A percentile compares a stretch with the other conserved stretches of the same genome.
Evolutionary conservation across 2,797 vertebrate species (phyloP).

Genomic region (Malacoctenus gilli): DNA sequence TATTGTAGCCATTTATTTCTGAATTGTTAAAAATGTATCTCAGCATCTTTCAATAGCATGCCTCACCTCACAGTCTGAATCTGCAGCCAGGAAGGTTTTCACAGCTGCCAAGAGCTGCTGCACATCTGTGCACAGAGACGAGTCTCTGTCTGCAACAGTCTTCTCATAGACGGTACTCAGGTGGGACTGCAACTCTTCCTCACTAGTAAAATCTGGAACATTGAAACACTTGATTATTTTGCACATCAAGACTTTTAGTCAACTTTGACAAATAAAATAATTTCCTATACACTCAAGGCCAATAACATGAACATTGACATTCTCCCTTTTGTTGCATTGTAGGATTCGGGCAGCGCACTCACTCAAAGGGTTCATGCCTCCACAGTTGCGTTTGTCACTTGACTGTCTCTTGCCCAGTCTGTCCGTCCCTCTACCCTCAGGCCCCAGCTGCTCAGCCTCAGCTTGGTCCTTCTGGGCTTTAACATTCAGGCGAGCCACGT

Average conservation of each 20-base stretch:
- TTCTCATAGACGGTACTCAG: conserved; percentile 84
- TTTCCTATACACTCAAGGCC: too few relatives aligned
- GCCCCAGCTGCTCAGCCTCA: conserved; percentile 74
- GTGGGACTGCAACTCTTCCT: conserved; percentile 86
- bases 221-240: background rate
- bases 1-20: too few relatives aligned
- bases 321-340: background rate
- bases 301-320: too few relatives aligned
- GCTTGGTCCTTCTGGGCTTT: conserved; percentile 90
- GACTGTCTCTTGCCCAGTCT: conserved; percentile 71
- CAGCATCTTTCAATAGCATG: too few relatives aligned
- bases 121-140: conserved; percentile 68
- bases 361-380: conserved; percentile 69
- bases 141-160: conserved; percentile 72
- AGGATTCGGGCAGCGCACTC: conserved; percentile 30
- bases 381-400: conserved; percentile 76
- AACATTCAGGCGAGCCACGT: conserved; percentile 91
- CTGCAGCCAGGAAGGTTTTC: conserved; percentile 79
- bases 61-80: conserved; percentile 81
- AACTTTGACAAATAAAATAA: background rate
- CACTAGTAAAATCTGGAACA: conserved; percentile 84
- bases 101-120: conserved; percentile 81
- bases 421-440: conserved; percentile 70
- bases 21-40: too few relatives aligned
- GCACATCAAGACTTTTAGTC: background rate